Conservation (phyloP, 2,888 invertebrate genomes). For the Holacanthella duospinosa region DNA sequence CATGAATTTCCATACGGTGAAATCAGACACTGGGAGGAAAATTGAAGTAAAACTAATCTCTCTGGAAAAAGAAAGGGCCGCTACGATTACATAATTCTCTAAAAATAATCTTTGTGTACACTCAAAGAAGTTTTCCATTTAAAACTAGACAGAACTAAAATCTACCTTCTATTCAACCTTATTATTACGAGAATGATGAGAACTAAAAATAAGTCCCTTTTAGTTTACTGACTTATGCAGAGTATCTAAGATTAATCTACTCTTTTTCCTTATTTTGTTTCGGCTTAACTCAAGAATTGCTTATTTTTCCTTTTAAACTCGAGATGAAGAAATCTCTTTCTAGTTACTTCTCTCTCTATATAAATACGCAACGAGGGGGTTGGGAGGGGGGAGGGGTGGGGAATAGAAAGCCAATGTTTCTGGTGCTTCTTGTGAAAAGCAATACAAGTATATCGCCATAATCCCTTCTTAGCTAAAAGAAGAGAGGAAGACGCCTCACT, state of each 20-base stretch:
- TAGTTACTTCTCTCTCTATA: not conserved
- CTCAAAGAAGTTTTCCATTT: not conserved
- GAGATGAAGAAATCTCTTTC: not conserved
- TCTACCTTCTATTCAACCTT: no score
- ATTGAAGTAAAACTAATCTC: no score
- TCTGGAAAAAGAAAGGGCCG: no score
- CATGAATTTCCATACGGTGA: not conserved
- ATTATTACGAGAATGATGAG: not conserved
- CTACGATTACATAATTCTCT: no score
- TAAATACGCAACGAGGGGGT: not conserved
- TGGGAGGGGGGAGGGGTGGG: not conserved
- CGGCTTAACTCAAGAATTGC: no score
- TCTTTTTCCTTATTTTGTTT: not conserved
- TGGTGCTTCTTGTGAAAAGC: no score
- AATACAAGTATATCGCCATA: no score
- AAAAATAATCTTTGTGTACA: no score
- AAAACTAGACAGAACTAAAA: not conserved
- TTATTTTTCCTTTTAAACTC: not conserved
- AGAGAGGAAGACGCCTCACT: no score
- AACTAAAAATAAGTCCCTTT: not conserved
- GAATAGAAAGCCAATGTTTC: no score
- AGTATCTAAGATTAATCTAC: not conserved
- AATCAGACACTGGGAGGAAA: no score
- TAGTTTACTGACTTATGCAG: not conserved
- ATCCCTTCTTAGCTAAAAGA: no score